A percentile compares a stretch with the other conserved stretches of the same genome.
phyloP scores from a whole-genome alignment of 2,888 invertebrate species.

The Cenopis cana region DNA sequence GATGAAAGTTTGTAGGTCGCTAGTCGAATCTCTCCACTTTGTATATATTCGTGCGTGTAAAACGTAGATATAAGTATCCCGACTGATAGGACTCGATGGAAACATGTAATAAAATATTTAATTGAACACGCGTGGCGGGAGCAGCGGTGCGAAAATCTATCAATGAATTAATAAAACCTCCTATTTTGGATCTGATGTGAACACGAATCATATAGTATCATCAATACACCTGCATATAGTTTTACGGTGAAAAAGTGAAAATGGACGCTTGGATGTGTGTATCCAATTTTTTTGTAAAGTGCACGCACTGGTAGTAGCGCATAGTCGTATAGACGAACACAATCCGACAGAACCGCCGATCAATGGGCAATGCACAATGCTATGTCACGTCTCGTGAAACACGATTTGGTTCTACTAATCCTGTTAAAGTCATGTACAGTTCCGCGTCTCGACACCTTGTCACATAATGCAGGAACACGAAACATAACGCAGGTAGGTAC shows the following conservation, averaged over 20 bases:
- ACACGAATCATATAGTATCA: no score
- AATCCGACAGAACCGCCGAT: slow-evolving; percentile 55
- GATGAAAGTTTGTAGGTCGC: slow-evolving; percentile 27
- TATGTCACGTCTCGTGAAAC: slow-evolving; percentile 33
- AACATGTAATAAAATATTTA: neutral
- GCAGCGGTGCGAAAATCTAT: slow-evolving; percentile 26
- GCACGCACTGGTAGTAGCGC: slow-evolving; percentile 57
- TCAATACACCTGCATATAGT: slow-evolving; percentile 3
- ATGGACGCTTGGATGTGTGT: slow-evolving; percentile 48
- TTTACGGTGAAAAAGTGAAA: slow-evolving; percentile 9
- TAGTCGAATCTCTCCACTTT: slow-evolving; percentile 7
- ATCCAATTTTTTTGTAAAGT: slow-evolving; percentile 75
- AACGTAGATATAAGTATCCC: slow-evolving; percentile 4
- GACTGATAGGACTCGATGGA: neutral
- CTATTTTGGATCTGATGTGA: neutral
- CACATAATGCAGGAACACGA: no score
- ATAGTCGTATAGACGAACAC: slow-evolving; percentile 45
- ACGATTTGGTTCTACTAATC: slow-evolving; percentile 12
- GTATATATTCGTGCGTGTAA: slow-evolving; percentile 12
- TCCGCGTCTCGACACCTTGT: neutral
- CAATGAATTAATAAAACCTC: slow-evolving; percentile 28
- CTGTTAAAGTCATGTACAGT: slow-evolving; percentile 16
- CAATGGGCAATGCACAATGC: slow-evolving; percentile 47
- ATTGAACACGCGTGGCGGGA: neutral
- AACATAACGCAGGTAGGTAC: neutral